Evolutionary conservation across 2,888 invertebrate genomes (phyloP), one percentile per base, ranked within the genome.

Genomic region (Asteroscopus sphinx): DNA sequence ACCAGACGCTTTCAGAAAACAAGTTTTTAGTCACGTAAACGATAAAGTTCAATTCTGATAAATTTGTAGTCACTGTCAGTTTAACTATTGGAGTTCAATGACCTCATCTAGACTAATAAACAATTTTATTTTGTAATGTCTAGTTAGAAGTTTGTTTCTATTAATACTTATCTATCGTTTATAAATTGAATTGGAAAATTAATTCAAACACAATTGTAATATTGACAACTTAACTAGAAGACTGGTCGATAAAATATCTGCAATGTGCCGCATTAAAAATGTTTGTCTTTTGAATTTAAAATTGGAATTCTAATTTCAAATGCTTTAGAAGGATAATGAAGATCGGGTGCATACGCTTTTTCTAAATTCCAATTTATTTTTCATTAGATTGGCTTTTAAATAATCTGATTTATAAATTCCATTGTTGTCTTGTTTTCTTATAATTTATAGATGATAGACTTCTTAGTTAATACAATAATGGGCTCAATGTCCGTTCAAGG

Each of bases 401-500:
- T 0, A 0, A 21, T 6, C 6, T 0, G 53, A 8, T 11, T 32
- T 8, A 0, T 1, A 35, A 41, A 28, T 6, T 15, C 8, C 9
- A 3, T 11, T 0, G 8, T 17, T 3, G 8, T 9, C 21, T 8
- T 17, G 4, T 33, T 11, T 21, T 13, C n/a, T 42, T 52, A 33
- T 41, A 9, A 17, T n/a, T 26, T 5, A 25, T 37, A 15, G 17
- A 40, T 33, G 4, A 35, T 28, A 39, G 32, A 15, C 25, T 28
- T 1, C 7, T 33, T 44, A 45, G 21, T n/a, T n/a, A 12, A 26
- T 30, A 44, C 11, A 13, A 9, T 16, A 55, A 62, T 58, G 62
- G 48, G 13, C 32, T n/a, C 41, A 57, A 52, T 52, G 1, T 39
- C 6, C 11, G 12, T 15, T 8, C 54, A 61, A 52, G 66, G 66